A percentile compares a stretch with the other conserved stretches of the same genome.
Conservation (phyloP, 2,888 invertebrate genomes). For the Cryptophagus acutangulus region DNA sequence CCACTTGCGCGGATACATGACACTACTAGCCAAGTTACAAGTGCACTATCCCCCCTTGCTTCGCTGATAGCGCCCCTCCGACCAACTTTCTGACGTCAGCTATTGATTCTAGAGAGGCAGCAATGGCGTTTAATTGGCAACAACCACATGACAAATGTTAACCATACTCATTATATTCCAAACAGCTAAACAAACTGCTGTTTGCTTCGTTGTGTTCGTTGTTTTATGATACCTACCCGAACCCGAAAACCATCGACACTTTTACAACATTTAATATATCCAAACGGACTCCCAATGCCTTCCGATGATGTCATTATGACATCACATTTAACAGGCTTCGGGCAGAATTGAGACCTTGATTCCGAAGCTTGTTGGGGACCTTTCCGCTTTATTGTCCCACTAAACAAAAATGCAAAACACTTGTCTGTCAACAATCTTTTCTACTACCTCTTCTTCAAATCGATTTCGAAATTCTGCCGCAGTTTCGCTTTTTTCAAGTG, state of each 20-base stretch:
- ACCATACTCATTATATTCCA: constrained; percentile 12
- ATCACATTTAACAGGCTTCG: constrained; percentile 48
- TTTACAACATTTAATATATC: constrained; percentile 11
- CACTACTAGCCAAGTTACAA: constrained; percentile 51
- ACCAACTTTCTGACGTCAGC: constrained; percentile 47
- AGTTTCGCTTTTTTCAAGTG: background rate
- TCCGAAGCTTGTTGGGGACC: constrained; percentile 31
- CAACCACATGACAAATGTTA: constrained; percentile 25
- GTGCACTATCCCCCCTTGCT: constrained; percentile 46
- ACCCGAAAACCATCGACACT: constrained; percentile 2
- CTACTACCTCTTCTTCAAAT: background rate
- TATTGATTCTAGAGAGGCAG: constrained; percentile 46
- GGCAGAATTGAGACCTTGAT: constrained; percentile 47
- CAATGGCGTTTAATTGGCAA: constrained; percentile 42
- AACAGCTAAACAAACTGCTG: constrained; percentile 13
- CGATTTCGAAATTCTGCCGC: background rate
- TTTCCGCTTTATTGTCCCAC: constrained; percentile 28
- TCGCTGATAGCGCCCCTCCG: constrained; percentile 46
- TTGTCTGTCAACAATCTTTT: background rate
- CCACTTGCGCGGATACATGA: constrained; percentile 50
- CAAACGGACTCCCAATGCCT: constrained; percentile 42
- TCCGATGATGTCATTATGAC: constrained; percentile 53
- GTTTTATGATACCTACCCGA: constrained; percentile 8
- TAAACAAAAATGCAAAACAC: constrained; percentile 6
- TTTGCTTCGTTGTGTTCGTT: no score